Evolutionary conservation across 2,888 invertebrate species (phyloP), one percentile per base, ranked within the genome.

Genomic region (Eupithecia abbreviata): DNA sequence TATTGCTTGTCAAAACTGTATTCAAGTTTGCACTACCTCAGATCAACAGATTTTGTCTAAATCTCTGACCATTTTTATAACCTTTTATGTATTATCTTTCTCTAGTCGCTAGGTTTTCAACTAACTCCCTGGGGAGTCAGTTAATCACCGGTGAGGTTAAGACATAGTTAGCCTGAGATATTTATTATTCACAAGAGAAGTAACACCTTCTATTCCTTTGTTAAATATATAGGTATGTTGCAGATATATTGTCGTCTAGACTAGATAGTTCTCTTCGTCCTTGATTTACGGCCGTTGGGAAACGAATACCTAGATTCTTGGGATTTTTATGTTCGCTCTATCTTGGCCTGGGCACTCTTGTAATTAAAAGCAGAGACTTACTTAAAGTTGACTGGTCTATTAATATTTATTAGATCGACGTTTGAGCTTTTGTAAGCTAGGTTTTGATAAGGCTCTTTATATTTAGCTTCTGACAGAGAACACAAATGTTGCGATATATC

Each of bases 201-300:
- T 41, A 13, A 42, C 69, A 69, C 69, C 45, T 47, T 68, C 18
- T 18, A 47, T 47, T 69, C 75, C 45, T 58, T 66, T 77, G 66
- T 79, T 69, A 47, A 12, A 47, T 47, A 13, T 43, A 4, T n/a
- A n/a, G n/a, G n/a, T 55, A 55, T 55, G 2, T 69, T 18, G 69
- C 18, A 82, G 80, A 79, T 79, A 80, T 80, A 75, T 77, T 79
- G 76, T 78, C 82, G 82, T 82, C 82, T 82, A 82, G 82, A 82
- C 82, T 73, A 73, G 78, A 75, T 80, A 80, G 78, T 80, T 79
- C 79, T 78, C 76, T 78, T 68, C 66, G 72, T 51, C 76, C 79
- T 77, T 78, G 80, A 80, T 80, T 79, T 80, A 80, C 74, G 71
- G 75, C 68, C 68, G 10, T n/a, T 66, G 65, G 55, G 74, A 68